A percentile compares a stretch with the other conserved stretches of the same genome.
Conservation (phyloP, 2,113 vertebrate species). For the Lampris incognitus region DNA sequence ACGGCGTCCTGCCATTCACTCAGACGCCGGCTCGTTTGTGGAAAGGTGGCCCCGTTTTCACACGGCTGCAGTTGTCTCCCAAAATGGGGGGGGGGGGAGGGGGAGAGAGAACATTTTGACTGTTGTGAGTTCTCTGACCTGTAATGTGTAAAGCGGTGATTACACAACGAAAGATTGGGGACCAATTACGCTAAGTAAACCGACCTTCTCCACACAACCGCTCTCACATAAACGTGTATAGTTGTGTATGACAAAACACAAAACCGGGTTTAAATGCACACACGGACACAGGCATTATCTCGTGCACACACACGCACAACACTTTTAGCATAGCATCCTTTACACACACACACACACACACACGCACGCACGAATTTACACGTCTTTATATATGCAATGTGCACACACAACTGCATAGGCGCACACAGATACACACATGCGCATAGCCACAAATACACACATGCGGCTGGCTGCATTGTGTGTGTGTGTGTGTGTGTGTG, state of each 20-base stretch:
- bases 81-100: neutral
- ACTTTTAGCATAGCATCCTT: neutral
- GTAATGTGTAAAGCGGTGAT: conserved; percentile 51
- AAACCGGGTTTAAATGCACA: conserved; percentile 10
- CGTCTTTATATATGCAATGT: conserved; percentile 27
- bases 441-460: neutral
- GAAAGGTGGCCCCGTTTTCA: neutral
- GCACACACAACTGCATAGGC: neutral
- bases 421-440: conserved; percentile 13
- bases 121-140: conserved; percentile 33
- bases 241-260: conserved; percentile 41
- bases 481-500: no score
- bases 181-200: conserved; percentile 60
- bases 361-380: conserved; percentile 32
- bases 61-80: conserved; percentile 4
- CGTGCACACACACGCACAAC: neutral
- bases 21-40: conserved; percentile 32
- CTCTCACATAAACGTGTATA: conserved; percentile 52
- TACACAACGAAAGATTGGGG: conserved; percentile 45
- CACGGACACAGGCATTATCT: neutral
- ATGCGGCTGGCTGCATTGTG: no score
- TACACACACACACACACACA: neutral
- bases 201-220: conserved; percentile 63
- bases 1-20: conserved; percentile 49
- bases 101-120: neutral